Base-by-base conservation (phyloP, 2,888 invertebrate species). In the Drosophila subsilvestris region DNA sequence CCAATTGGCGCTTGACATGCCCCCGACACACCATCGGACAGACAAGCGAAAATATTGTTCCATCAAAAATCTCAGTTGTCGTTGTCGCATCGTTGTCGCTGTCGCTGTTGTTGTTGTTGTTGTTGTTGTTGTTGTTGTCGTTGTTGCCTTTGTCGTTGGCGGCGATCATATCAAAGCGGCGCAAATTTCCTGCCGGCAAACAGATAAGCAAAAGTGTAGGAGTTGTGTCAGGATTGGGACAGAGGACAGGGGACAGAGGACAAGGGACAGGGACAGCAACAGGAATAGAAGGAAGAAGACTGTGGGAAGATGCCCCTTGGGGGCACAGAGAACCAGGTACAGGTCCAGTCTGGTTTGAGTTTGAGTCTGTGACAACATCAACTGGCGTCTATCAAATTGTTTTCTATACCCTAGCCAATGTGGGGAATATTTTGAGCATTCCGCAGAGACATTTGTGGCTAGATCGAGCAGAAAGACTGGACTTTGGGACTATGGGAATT, bases 101-200 rank as follows among this genome's bases (percentile, higher is more conserved):
- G 32, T 32, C 9, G 32, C 12, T 32, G 32, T 29, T 9, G 29
- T 29, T 29, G 10, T 37, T 17, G 27, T 53, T 9, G 45, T 32
- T 42, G 37, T 20, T 43, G 27, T 50, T n/a, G n/a, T 43, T 45
- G 50, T 42, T 32, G 18, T 37, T 29, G 50, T 47, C 44, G 63
- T 14, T 20, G 57, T 57, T 29, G 62, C 18, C 51, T 50, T 56
- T 44, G 55, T 22, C 67, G 47, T 45, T 70, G 78, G 47, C 74
- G 61, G 80, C 83, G 88, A 83, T 88, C 88, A 88, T 83, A 83
- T 83, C 88, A 87, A 88, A 87, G 71, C 86, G 71, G 78, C 78
- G 83, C 86, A 82, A 85, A 83, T 80, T 87, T 83, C 88, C 82
- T 83, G 87, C 88, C 83, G 45, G 67, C 74, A 55, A 29, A 54